Conservation (phyloP, 2,888 invertebrate genomes). For the Terebella lapidaria region DNA sequence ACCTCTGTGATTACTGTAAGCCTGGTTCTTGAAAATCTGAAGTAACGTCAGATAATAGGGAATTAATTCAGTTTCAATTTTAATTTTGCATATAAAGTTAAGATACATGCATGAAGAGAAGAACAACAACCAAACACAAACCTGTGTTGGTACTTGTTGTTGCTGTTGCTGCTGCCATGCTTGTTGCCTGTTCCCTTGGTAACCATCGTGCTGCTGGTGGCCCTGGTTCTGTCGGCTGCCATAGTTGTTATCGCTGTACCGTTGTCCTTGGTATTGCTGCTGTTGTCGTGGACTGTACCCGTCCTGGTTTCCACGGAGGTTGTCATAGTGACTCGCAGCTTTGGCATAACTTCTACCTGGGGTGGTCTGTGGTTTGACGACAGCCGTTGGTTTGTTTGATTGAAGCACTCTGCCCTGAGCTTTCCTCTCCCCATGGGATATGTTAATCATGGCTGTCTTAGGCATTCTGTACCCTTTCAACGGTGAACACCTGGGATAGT, state of each 20-base stretch:
- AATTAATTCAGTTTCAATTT: no score
- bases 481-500: slow-evolving; percentile 33
- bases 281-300: background rate
- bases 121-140: no score
- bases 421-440: slow-evolving; percentile 59
- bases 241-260: background rate
- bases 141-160: no score
- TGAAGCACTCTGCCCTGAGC: background rate
- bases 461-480: slow-evolving; percentile 59
- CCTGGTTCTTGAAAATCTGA: no score
- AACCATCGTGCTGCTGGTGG: no score
- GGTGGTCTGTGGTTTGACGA: slow-evolving; percentile 9
- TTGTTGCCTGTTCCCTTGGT: no score
- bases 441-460: slow-evolving; percentile 60
- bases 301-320: background rate
- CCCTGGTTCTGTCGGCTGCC: no score
- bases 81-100: no score
- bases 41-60: no score
- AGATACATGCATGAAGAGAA: no score
- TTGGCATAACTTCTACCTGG: background rate
- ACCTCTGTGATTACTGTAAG: no score
- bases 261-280: background rate
- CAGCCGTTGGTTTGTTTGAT: slow-evolving; percentile 14
- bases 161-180: no score
- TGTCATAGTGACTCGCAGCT: background rate